A percentile compares a stretch with the other conserved stretches of the same genome.
These are phyloP conservation scores for Elysia chlorotica DNA, from an alignment of 1,140 invertebrate genomes.

Conservation along the genomic window DNA sequence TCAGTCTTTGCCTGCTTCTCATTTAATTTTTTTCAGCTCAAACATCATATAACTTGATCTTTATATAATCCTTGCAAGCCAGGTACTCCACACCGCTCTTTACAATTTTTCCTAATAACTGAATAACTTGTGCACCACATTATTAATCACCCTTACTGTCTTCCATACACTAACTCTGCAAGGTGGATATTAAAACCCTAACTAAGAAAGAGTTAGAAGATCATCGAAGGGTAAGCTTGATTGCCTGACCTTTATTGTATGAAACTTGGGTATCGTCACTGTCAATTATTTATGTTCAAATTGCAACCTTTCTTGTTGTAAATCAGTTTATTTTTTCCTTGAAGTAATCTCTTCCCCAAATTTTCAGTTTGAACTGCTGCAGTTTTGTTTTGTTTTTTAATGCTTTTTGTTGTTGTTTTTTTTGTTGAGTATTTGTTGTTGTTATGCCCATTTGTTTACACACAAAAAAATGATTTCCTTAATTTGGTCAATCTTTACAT, in stretches of 20 bases:
- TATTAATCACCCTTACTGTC: too few species aligned
- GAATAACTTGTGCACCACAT: too few species aligned
- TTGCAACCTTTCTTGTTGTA: not conserved
- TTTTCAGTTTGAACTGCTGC: not conserved
- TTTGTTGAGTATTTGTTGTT: not conserved
- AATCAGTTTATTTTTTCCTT: not conserved
- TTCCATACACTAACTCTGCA: too few species aligned
- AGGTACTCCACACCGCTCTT: not conserved
- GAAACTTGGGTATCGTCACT: not conserved
- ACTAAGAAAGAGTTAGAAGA: constrained; percentile 62
- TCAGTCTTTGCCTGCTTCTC: too few species aligned
- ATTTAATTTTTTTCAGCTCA: too few species aligned
- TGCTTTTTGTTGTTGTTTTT: not conserved
- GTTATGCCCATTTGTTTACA: not conserved
- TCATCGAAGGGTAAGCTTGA: constrained; percentile 60
- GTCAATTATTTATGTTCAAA: too few species aligned
- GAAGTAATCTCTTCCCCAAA: too few species aligned
- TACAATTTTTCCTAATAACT: not conserved
- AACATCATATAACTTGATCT: too few species aligned
- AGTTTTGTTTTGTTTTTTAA: not conserved
- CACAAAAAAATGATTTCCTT: too few species aligned
- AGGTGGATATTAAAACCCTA: constrained; percentile 61
- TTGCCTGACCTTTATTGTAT: not conserved
- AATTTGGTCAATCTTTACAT: too few species aligned
- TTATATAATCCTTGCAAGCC: too few species aligned